Base-by-base conservation (phyloP, 2,113 vertebrate species). In the Penelope pileata region DNA sequence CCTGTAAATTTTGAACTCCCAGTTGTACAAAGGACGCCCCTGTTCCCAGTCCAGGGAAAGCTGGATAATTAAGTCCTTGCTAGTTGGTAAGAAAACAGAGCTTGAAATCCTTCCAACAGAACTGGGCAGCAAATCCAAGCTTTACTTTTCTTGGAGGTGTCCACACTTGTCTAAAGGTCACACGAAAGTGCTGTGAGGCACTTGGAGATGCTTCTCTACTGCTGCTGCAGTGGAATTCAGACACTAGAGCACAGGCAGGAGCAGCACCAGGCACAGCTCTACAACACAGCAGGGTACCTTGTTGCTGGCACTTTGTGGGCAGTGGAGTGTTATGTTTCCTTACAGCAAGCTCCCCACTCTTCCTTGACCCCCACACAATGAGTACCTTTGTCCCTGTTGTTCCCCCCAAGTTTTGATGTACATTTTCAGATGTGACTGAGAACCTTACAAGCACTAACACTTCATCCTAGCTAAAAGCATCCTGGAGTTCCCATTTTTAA, bases 1-100 rank as follows among this genome's bases (percentile, higher is more conserved):
- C 63, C 64, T 30, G 7, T 69, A 80, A 74, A 74, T 76, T 79
- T 34, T 70, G 50, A 7, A 14, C 69, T 74, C 68, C 50, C 14
- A 10, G 18, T 16, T 38, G 32, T 42, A 93, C 50, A 94, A 96
- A 88, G 47, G 51, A 74, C 54, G 59, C 17, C 50, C 83, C 83
- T 86, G 32, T 94, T 80, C 48, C 51, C 68, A 50, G 16, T 3
- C 36, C 27, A 88, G 29, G 50, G 32, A 88, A 74, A 86, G 63
- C 23, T 45, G 36, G 76, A 50, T 16, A 86, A 30, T 40, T 53
- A 59, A 68, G 58, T 32, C 47, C 26, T 24, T 10, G 3, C 45
- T 48, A 19, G n/a, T 54, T 26, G 15, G 45, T 34, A 32, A 95
- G 50, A 93, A 95, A 83, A 12, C n/a, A 12, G 9, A 88, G 23